Base-by-base conservation (phyloP, 2,888 invertebrate genomes). In the Eupithecia pulchellata region DNA sequence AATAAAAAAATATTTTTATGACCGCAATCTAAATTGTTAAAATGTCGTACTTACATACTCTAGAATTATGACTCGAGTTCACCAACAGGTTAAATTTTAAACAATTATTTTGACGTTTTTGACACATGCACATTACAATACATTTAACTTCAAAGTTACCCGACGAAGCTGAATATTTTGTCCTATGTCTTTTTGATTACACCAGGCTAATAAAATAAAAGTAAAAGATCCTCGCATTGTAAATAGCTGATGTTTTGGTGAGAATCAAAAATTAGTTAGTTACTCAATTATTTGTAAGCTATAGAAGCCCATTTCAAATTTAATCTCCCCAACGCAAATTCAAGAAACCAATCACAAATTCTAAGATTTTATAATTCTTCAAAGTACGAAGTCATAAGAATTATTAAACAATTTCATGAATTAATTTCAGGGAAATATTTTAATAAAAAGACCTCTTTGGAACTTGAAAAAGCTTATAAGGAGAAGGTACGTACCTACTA, bases 391-490 rank as follows among this genome's bases (percentile, higher is more conserved):
- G 60, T 63, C 36, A 60, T 73, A 17, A 64, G 64, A 64, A 68
- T 71, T 25, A 67, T 55, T 71, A 61, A 68, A 61, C 29, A 68
- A 64, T 65, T 66, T 68, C 57, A 20, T 47, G 57, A 58, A 72
- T 58, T 57, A 68, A 68, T 83, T 81, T 27, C 81, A 86, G 86
- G 86, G 84, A 77, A 71, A 76, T 55, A 74, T 65, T 65, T 68
- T 74, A 17, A 71, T 75, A 70, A 78, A 72, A 67, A 75, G 65
- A 65, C 71, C 58, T 71, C 79, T 52, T 32, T 64, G 55, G 77
- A 81, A 58, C 78, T 81, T 5, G 81, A 79, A 30, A 62, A 75
- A 30, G 75, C 75, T 65, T 66, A 66, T 52, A 76, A 74, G 66
- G 77, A 77, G 69, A 78, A 79, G 77, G 79, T 79, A 76, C 36